Base-by-base conservation (phyloP, 2,113 vertebrate genomes). In the Paralichthys olivaceus region DNA sequence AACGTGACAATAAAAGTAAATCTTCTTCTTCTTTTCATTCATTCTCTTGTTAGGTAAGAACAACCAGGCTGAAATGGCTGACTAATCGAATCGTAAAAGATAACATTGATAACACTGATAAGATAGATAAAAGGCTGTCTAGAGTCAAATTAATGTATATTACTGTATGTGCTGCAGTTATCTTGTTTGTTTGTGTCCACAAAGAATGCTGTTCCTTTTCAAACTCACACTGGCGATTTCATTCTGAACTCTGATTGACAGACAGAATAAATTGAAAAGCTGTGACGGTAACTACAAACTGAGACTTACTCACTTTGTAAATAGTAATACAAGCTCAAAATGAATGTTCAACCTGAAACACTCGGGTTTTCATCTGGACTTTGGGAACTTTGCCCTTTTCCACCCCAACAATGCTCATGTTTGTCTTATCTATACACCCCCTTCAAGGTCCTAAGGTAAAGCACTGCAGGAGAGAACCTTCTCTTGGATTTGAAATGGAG, bases 331-430 rank as follows among this genome's bases (percentile, higher is more conserved):
- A 5, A 40, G 19, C 12, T 25, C 1, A 20, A 51, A n/a, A 4
- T 40, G 7, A 12, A 17, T 1, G 3, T n/a, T 43, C 2, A 53
- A 56, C 23, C 25, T 63, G 20, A 0, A 19, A 47, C 43, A 47
- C 43, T n/a, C 22, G 0, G 14, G 2, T n/a, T 51, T n/a, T 20
- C 49, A 51, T 0, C 37, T 19, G 17, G n/a, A 14, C 7, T 9
- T n/a, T 20, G 23, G 14, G 75, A 80, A 83, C 90, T 89, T 91
- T 91, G 88, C 64, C 72, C 80, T 65, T 17, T 67, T 7, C 20
- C 40, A 57, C 13, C 19, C 22, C 15, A 65, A 64, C 69, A 25
- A 20, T 23, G 37, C 34, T 15, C 17, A 15, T 0, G 47, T n/a
- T 26, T n/a, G 47, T 66, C 45, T 13, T 84, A 81, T 85, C 54